Conservation (phyloP, 2,888 invertebrate species). For the Cylindroiulus punctatus region DNA sequence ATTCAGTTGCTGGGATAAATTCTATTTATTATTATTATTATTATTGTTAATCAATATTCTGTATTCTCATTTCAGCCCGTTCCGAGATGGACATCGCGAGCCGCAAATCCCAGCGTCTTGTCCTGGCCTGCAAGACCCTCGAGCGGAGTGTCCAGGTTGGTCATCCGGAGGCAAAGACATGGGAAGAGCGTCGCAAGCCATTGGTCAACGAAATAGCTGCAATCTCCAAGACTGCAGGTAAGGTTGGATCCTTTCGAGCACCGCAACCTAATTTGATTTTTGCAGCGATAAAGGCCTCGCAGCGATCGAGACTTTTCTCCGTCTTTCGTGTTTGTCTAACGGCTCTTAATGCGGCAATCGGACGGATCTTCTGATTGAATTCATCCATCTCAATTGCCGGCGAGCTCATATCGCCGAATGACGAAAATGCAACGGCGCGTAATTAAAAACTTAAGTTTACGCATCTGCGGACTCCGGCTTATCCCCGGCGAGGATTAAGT, state of each 20-base stretch:
- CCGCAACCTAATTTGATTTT: not conserved
- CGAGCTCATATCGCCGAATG: not conserved
- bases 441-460: not conserved
- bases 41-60: too few species aligned
- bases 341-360: not conserved
- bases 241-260: not conserved
- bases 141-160: constrained; percentile 78
- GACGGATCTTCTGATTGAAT: not conserved
- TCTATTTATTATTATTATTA: too few species aligned
- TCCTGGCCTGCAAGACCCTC: constrained; percentile 92
- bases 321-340: constrained; percentile 8
- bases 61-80: not conserved
- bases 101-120: constrained; percentile 82
- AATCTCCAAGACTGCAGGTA: constrained; percentile 79
- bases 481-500: not conserved
- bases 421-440: not conserved
- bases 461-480: not conserved
- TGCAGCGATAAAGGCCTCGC: not conserved
- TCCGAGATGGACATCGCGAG: constrained; percentile 14
- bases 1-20: too few species aligned
- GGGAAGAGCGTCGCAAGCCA: constrained; percentile 73
- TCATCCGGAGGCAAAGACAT: constrained; percentile 62
- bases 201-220: constrained; percentile 77
- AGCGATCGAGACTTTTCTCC: not conserved
- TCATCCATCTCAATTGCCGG: too few species aligned